phyloP scores from a whole-genome alignment of 2,113 vertebrate genomes.

The Prochilodus magdalenae region DNA sequence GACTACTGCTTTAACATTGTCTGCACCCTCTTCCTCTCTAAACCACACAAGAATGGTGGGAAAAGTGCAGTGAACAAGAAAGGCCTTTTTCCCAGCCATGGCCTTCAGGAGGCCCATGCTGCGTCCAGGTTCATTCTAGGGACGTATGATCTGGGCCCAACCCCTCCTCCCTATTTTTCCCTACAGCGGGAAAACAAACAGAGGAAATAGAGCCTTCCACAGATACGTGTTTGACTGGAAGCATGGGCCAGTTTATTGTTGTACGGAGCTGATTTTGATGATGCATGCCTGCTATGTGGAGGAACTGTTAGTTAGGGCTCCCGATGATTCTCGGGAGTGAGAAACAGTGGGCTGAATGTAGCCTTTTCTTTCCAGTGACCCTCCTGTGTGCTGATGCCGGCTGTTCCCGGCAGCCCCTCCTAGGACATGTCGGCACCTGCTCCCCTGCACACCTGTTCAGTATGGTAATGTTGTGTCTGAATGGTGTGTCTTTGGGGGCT shows the following conservation, averaged over 20 bases:
- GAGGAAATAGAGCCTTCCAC: slow-evolving; percentile 73
- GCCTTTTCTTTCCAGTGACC: slow-evolving; percentile 26
- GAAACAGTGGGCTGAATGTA: slow-evolving; percentile 10
- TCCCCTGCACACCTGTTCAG: slow-evolving; percentile 55
- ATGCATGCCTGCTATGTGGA: neutral
- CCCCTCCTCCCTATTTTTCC: slow-evolving; percentile 42
- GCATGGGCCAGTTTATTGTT: slow-evolving; percentile 58
- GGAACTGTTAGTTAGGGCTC: slow-evolving; percentile 16
- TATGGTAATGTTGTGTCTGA: slow-evolving; percentile 55
- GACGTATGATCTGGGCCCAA: slow-evolving; percentile 37
- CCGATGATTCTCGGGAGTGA: neutral
- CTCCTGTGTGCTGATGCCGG: slow-evolving; percentile 44
- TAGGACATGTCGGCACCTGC: slow-evolving; percentile 52
- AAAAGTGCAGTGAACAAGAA: slow-evolving; percentile 70
- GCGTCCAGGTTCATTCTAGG: slow-evolving; percentile 53
- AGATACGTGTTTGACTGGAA: slow-evolving; percentile 47
- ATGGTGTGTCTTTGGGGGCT: slow-evolving; percentile 46
- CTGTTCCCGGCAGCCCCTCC: slow-evolving; percentile 29
- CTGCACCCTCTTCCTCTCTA: slow-evolving; percentile 48
- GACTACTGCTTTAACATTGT: slow-evolving; percentile 11
- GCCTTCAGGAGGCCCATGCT: slow-evolving; percentile 58
- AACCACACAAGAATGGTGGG: slow-evolving; percentile 75
- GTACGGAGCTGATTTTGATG: neutral
- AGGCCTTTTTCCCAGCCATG: slow-evolving; percentile 63
- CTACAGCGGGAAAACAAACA: slow-evolving; percentile 73